Base-by-base conservation (phyloP, 2,888 invertebrate genomes). In the Encarsia formosa region DNA sequence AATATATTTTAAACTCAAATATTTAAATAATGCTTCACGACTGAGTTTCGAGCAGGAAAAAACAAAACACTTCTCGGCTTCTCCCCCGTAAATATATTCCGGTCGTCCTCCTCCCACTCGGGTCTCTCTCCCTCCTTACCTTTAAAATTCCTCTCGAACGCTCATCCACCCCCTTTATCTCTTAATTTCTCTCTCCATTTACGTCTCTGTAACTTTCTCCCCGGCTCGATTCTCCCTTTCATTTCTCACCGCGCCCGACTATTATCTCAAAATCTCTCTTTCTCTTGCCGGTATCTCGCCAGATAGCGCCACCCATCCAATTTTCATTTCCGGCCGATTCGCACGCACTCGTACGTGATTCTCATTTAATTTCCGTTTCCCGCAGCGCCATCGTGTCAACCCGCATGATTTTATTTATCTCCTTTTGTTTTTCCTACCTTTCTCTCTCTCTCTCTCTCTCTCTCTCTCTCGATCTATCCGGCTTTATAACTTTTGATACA, bases 291-390 rank as follows among this genome's bases (percentile, higher is more conserved):
- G 32, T 26, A 41, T 16, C 18, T 35, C 35, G 22, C 29, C 26
- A 22, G 5, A 20, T 29, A 15, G 43, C 18, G 31, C 20, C 26
- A 15, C 31, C 35, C 49, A 52, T 57, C 54, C 62, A 61, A 65
- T 64, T 63, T 64, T 61, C 59, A 65, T 65, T 64, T 64, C 60
- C 60, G 53, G 58, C 39, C 54, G 45, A 57, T 35, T 54, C 54
- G 54, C 55, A 56, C 48, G 57, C 54, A 52, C 48, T 57, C 49
- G 58, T 53, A 54, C 54, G 54, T 54, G 60, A 61, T 63, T 58
- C 57, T 63, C 58, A 60, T 57, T 65, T 63, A 63, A 63, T 65
- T 63, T 63, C 63, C 65, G 61, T 50, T 61, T 54, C 55, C 60
- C 24, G 16, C 24, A 37, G 37, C 37, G 41, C 19, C 31, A 9